Evolutionary conservation across 2,888 invertebrate species (phyloP).

Genomic region (Kuschelorhynchus macadamiae): DNA sequence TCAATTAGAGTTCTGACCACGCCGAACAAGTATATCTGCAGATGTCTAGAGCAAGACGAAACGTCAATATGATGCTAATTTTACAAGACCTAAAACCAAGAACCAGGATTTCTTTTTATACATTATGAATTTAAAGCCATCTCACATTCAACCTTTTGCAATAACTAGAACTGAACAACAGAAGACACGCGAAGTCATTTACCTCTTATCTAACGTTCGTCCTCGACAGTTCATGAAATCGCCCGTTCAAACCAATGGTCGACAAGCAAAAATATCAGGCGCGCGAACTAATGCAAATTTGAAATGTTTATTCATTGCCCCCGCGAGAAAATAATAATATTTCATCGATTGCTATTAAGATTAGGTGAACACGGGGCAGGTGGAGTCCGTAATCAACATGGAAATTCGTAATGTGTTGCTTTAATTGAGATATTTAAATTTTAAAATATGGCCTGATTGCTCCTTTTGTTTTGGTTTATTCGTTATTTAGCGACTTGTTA

Average conservation of each 20-base stretch:
- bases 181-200: too few relatives aligned
- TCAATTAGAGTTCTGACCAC: too few relatives aligned
- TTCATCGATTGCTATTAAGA: slow-evolving; percentile 53
- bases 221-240: neutral
- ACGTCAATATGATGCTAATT: too few relatives aligned
- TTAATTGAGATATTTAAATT: slow-evolving; percentile 68
- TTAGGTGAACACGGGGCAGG: slow-evolving; percentile 61
- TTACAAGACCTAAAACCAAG: too few relatives aligned
- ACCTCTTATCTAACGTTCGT: too few relatives aligned
- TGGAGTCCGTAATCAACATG: slow-evolving; percentile 66
- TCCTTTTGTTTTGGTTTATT: slow-evolving; percentile 67
- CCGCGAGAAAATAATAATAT: slow-evolving; percentile 46
- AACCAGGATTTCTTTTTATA: too few relatives aligned
- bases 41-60: too few relatives aligned
- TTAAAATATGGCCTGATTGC: slow-evolving; percentile 67
- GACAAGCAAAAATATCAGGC: slow-evolving; percentile 19
- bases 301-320: slow-evolving; percentile 43
- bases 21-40: too few relatives aligned
- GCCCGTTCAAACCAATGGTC: neutral
- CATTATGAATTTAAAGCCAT: too few relatives aligned
- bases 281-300: slow-evolving; percentile 29
- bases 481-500: slow-evolving; percentile 63
- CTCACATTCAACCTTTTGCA: too few relatives aligned
- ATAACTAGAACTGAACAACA: too few relatives aligned
- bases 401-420: slow-evolving; percentile 67